Evolutionary conservation across 2,797 vertebrate species (phyloP).

Genomic region (Poeciliopsis gracilis): DNA sequence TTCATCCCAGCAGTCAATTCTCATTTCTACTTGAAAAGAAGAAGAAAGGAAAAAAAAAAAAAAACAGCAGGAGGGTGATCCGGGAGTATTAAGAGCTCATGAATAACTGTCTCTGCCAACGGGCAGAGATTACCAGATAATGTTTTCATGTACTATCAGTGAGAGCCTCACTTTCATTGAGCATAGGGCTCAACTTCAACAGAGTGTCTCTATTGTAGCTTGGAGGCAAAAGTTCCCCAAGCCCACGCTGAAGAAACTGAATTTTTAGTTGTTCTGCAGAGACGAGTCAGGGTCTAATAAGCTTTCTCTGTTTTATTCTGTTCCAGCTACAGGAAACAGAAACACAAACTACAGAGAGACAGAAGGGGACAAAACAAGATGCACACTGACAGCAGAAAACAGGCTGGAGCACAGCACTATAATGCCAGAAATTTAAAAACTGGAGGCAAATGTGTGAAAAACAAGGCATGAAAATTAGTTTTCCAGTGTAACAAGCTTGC

Average conservation of each 20-base stretch:
- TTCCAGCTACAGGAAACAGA: conserved; percentile 22
- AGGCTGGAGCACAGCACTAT: neutral
- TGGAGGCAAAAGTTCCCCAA: conserved; percentile 26
- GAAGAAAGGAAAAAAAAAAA: neutral
- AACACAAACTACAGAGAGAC: conserved; percentile 3
- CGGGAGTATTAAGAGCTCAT: conserved; percentile 53
- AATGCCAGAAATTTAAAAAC: neutral
- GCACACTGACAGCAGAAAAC: conserved; percentile 1
- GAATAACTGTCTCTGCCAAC: conserved; percentile 50
- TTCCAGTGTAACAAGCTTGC: conserved; percentile 5
- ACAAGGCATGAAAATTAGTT: neutral
- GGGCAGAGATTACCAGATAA: conserved; percentile 64
- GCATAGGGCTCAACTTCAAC: conserved; percentile 32
- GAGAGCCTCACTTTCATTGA: conserved; percentile 33
- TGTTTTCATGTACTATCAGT: conserved; percentile 51
- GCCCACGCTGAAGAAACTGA: neutral
- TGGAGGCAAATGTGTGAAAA: neutral
- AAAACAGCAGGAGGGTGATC: conserved; percentile 38
- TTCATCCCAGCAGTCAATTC: conserved; percentile 17
- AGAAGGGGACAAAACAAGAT: neutral
- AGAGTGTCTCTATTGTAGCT: conserved; percentile 41
- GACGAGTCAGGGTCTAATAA: conserved; percentile 16
- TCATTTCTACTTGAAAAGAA: conserved; percentile 15
- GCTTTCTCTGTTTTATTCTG: neutral
- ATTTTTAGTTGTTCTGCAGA: conserved; percentile 22